Base-by-base conservation (phyloP, 2,888 invertebrate species). In the Rosalia funebris region DNA sequence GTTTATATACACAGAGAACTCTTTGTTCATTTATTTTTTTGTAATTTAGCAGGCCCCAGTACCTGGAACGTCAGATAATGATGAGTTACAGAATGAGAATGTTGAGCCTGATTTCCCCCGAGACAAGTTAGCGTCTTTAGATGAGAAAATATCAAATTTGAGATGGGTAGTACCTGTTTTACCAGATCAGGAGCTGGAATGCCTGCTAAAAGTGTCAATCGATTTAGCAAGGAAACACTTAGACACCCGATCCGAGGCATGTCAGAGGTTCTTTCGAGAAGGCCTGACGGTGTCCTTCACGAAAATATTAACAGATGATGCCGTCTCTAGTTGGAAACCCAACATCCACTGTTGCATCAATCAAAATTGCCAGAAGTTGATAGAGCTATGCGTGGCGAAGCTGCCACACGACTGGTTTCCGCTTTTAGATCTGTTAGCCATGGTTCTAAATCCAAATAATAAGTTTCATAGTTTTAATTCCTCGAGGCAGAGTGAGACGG, bases 131-230 rank as follows among this genome's bases (percentile, higher is more conserved):
- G 89, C 90, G 71, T 89, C 91, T 73, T 85, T 98, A 74, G 96
- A 97, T 83, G 96, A 96, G 81, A 97, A 97, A 87, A 96, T 98
- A 79, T 95, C 95, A 74, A 91, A 92, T 83, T 91, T 96, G 60
- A 87, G 97, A 75, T 98, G 98, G 98, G 95, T 98, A 64, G 97
- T 98, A 50, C 98, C 98, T 31, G 98, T 98, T 52, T 83, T 98
- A 76, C 96, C 98, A 9, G 96, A 96, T 75, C 96, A 97, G 83
- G 97, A 98, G 82, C 83, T 98, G 73, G 96, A 97, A 83, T 90
- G 93, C 75, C 86, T 98, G 69, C 84, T 98, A 65, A 90, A 93
- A 82, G 93, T 94, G 71, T 89, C 96, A 68, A 95, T 95, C 72
- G 92, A 93, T 73, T 85, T 97, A 67, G 93, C 95, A 76, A 87